phyloP scores from a whole-genome alignment of 2,888 invertebrate genomes.

The Aphrophora alni region DNA sequence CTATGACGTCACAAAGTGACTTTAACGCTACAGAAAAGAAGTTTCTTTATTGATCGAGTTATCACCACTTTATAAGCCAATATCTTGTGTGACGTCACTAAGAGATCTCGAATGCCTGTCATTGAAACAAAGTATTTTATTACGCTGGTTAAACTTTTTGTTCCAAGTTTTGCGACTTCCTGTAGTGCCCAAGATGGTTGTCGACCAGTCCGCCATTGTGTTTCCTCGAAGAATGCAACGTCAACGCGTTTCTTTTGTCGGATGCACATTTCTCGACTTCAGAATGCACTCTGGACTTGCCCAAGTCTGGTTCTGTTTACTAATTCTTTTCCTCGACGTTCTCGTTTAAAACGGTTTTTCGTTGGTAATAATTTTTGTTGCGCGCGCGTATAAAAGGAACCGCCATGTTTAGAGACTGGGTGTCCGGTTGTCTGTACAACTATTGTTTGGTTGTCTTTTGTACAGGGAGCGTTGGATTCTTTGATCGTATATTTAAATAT shows the following conservation, averaged over 20 bases:
- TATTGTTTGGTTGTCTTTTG: neutral
- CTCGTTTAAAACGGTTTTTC: neutral
- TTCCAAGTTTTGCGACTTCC: neutral
- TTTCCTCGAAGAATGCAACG: neutral
- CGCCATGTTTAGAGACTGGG: neutral
- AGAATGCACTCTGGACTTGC: neutral
- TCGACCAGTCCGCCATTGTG: slow-evolving; percentile 6
- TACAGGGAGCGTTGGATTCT: neutral
- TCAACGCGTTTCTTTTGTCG: neutral
- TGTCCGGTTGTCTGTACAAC: neutral
- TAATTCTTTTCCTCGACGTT: neutral
- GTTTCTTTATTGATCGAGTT: too few relatives aligned
- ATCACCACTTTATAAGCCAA: too few relatives aligned
- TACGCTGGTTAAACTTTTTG: neutral
- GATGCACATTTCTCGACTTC: neutral
- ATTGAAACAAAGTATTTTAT: neutral
- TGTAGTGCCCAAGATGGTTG: neutral
- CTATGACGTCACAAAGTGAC: neutral
- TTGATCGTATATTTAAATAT: neutral
- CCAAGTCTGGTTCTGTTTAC: neutral
- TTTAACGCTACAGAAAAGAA: neutral
- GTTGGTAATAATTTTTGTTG: neutral
- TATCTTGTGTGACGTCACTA: too few relatives aligned
- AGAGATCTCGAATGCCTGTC: too few relatives aligned
- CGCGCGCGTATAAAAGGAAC: neutral